Evolutionary conservation across 2,113 vertebrate genomes (phyloP).

Genomic region (Paradisaea rubra): DNA sequence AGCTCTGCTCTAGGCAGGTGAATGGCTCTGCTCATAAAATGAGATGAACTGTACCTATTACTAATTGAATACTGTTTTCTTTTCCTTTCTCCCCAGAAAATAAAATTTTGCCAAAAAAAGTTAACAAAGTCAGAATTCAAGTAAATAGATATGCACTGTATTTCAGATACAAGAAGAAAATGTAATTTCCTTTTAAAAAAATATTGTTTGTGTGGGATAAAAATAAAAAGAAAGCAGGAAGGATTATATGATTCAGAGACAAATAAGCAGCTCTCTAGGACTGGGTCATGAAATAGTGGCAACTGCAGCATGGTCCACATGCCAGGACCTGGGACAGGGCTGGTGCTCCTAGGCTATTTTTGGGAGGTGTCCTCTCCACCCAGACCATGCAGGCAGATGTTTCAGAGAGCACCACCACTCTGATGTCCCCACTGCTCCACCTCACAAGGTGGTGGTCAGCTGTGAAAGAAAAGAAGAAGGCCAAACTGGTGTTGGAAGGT

Average conservation of each 20-base stretch:
- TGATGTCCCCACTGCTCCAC: not conserved
- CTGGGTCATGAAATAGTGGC: not conserved
- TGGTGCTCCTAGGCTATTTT: not conserved
- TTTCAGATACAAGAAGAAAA: not conserved
- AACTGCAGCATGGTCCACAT: not conserved
- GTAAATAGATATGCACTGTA: not conserved
- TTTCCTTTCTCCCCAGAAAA: not conserved
- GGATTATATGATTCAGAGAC: not conserved
- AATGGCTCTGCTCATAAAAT: not conserved
- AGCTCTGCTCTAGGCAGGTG: not conserved
- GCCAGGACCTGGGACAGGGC: not conserved
- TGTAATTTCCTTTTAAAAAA: not conserved
- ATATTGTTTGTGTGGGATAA: accelerated
- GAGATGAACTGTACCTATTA: not conserved
- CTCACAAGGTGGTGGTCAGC: not conserved
- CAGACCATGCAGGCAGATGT: not conserved
- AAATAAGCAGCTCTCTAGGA: not conserved
- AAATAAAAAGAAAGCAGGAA: not conserved
- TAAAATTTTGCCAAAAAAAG: not conserved
- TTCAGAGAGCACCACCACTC: not conserved
- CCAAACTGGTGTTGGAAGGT: not conserved
- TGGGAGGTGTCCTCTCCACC: not conserved
- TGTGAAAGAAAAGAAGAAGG: not conserved
- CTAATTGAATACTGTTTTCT: not conserved
- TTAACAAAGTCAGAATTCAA: not conserved